Conservation (phyloP, 2,888 invertebrate genomes). For the Pedicia rivosa region DNA sequence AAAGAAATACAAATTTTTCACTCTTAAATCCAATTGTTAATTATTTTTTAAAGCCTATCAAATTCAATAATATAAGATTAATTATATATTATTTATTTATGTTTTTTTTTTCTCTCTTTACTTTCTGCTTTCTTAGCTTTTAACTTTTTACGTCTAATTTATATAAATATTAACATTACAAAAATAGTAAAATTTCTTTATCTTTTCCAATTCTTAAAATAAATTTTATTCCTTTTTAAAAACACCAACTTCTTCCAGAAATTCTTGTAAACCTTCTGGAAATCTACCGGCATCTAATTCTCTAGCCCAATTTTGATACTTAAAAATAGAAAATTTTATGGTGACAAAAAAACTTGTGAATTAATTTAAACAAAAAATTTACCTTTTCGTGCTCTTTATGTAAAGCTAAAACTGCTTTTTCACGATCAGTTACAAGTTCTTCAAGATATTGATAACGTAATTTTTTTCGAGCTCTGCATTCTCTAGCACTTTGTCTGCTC, state of each 20-base stretch:
- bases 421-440: slow-evolving; percentile 83
- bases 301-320: slow-evolving; percentile 67
- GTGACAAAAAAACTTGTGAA: background rate
- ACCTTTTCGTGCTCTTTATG: slow-evolving; percentile 85
- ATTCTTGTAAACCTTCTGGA: slow-evolving; percentile 60
- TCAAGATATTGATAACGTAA: slow-evolving; percentile 92
- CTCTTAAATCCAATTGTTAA: too few species aligned
- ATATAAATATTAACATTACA: too few species aligned
- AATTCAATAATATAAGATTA: too few species aligned
- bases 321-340: slow-evolving; percentile 24
- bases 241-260: slow-evolving; percentile 57
- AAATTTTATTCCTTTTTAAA: slow-evolving; percentile 44
- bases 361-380: slow-evolving; percentile 19
- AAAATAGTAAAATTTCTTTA: too few species aligned
- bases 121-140: too few species aligned
- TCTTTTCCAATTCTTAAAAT: too few species aligned
- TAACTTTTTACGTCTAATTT: too few species aligned
- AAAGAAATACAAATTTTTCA: too few species aligned
- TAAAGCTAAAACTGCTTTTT: slow-evolving; percentile 77
- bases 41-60: too few species aligned
- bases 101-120: too few species aligned
- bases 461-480: slow-evolving; percentile 93
- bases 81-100: too few species aligned
- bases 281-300: slow-evolving; percentile 67
- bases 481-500: slow-evolving; percentile 91